Conservation (phyloP, 2,113 vertebrate genomes). For the Sardina pilchardus region DNA sequence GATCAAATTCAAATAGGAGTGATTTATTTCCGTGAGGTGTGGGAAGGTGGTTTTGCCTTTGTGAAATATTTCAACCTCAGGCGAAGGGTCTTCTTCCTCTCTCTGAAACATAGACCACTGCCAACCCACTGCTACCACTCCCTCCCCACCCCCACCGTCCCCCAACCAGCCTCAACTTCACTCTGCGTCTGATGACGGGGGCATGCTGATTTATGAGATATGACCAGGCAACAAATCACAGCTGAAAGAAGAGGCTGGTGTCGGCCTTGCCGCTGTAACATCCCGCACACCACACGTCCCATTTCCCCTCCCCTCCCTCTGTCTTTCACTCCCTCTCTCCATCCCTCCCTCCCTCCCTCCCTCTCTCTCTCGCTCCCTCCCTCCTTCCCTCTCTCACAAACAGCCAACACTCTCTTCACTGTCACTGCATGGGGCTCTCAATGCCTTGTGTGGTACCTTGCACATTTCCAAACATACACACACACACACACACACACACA, state of each 20-base stretch:
- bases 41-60: not conserved
- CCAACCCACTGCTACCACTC: not conserved
- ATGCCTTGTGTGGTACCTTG: too few relatives aligned
- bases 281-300: not conserved
- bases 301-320: conserved; percentile 8
- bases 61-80: conserved; percentile 22
- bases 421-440: not conserved
- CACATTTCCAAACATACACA: not conserved
- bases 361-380: not conserved
- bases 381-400: not conserved
- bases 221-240: conserved; percentile 45
- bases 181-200: conserved; percentile 15
- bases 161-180: not conserved
- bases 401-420: not conserved
- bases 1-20: not conserved
- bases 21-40: not conserved
- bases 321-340: conserved; percentile 16
- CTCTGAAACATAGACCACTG: not conserved
- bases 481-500: not conserved
- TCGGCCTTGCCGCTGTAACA: conserved; percentile 25
- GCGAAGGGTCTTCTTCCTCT: not conserved
- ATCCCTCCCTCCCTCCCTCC: not conserved
- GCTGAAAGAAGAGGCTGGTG: conserved; percentile 25
- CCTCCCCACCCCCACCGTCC: not conserved
- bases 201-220: conserved; percentile 34